These are phyloP conservation scores for Drosophila sp. DNA, from an alignment of 1,140 invertebrate species.

Conservation along the genomic window DNA sequence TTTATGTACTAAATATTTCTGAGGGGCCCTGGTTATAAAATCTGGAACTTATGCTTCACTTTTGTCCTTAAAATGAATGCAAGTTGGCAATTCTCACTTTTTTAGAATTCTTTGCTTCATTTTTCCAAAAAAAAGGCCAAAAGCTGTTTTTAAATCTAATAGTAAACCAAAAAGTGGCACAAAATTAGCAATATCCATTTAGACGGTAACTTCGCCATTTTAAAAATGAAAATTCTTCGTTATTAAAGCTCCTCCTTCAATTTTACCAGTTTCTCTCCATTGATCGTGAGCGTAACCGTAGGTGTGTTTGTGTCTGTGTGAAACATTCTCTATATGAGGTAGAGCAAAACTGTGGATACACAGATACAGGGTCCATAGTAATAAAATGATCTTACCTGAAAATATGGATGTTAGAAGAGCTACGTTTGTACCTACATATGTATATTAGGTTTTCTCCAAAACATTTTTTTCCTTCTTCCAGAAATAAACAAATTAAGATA, in stretches of 20 bases:
- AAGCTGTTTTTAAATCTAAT: no score
- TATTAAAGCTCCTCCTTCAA: constrained; percentile 21
- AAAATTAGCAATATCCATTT: not conserved
- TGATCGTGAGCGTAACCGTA: not conserved
- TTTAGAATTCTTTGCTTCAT: no score
- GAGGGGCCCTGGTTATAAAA: no score
- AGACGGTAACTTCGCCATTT: constrained; percentile 6
- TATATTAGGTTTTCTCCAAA: not conserved
- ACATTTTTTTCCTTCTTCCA: not conserved
- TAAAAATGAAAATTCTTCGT: not conserved
- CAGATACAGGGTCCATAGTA: not conserved
- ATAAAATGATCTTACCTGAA: not conserved
- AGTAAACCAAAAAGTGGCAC: no score
- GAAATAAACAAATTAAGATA: not conserved
- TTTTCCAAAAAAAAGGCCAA: no score
- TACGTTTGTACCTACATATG: no score
- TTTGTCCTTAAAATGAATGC: no score
- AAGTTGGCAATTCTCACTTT: no score
- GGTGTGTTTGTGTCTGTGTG: not conserved
- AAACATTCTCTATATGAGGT: not conserved
- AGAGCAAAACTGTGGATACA: no score
- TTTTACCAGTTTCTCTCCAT: constrained; percentile 5
- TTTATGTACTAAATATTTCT: no score
- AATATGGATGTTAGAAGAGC: not conserved
- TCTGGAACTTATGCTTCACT: no score